Evolutionary conservation across 1,140 invertebrate species (phyloP), one percentile per base, ranked within the genome.

Genomic region (Trichonephila clavipes): DNA sequence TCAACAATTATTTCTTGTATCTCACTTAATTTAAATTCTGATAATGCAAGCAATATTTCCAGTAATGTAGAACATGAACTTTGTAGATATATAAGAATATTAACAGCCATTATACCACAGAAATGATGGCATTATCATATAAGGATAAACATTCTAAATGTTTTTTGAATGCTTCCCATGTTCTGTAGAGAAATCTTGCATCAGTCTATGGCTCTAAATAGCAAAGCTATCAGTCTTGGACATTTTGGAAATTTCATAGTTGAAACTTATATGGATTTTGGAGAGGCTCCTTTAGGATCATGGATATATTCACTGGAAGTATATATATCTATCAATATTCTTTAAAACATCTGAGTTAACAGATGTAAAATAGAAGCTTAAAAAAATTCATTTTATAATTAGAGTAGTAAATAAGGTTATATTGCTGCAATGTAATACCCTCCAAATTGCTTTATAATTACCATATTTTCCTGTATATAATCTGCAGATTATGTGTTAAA

Each of bases 271-370:
- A 85, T 92, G 28, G 90, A 92, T 86, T 92, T 92, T 69, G 90
- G 90, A 69, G 82, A 66, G 40, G 90, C 62, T 69, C 61, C 62
- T 59, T 72, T 92, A 18, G 90, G 90, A 72, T 92, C 90, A 86
- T 92, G 90, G 58, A 92, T 44, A 69, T 92, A 92, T 86, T 92
- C 90, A 92, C 90, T 92, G 51, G 51, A 51, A 10, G 7, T 51
- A 10, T 28, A 28, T 28, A 28, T 28, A 28, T 28, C 0, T 28
- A 28, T 28, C 28, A 51, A 51, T 51, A 51, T 51, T 51, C 10
- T 10, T 10, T 51, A 51, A 10, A 7, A 51, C 10, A 51, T 3
- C 44, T 3, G 10, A 51, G 5, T 51, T 51, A 51, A 51, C 1
- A 40, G 2, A 10, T 51, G 5, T 51, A 51, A 7, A 51, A 51